Percentiles rank a stretch among this genome's conserved stretches.
Conservation (phyloP, 2,113 vertebrate genomes). For the Penelope pileata region DNA sequence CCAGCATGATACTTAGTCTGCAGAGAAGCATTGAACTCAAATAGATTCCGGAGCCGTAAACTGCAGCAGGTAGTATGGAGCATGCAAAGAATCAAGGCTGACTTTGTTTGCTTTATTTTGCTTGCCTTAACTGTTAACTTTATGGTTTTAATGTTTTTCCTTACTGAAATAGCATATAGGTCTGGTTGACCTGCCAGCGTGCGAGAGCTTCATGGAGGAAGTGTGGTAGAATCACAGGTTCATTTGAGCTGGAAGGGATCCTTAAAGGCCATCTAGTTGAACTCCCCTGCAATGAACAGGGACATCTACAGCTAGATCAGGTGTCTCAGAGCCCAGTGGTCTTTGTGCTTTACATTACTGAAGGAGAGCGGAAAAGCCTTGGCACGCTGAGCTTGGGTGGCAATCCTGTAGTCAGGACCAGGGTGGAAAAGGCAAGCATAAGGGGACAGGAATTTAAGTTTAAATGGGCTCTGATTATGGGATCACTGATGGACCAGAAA, state of each 20-base stretch:
- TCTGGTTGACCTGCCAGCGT: background rate
- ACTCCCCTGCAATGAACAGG: no score
- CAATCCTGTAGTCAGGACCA: background rate
- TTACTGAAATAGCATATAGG: accelerated
- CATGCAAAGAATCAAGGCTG: background rate
- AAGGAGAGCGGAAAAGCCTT: background rate
- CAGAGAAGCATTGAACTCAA: accelerated
- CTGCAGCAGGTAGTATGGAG: background rate
- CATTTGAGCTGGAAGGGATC: no score
- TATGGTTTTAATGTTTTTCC: background rate
- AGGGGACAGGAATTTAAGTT: background rate
- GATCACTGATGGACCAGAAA: background rate
- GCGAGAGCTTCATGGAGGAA: accelerated
- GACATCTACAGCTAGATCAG: no score
- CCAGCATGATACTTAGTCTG: background rate
- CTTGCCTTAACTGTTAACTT: background rate
- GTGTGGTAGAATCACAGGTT: no score
- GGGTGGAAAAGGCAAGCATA: background rate
- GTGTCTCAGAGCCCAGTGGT: no score
- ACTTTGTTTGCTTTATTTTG: background rate
- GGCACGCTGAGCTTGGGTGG: background rate
- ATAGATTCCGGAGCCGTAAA: background rate
- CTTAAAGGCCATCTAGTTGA: no score
- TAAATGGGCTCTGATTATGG: background rate
- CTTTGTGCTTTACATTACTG: background rate